Percentiles rank a stretch among this genome's conserved stretches.
phyloP scores from a whole-genome alignment of 1,140 invertebrate genomes.

The Periplaneta americana region DNA sequence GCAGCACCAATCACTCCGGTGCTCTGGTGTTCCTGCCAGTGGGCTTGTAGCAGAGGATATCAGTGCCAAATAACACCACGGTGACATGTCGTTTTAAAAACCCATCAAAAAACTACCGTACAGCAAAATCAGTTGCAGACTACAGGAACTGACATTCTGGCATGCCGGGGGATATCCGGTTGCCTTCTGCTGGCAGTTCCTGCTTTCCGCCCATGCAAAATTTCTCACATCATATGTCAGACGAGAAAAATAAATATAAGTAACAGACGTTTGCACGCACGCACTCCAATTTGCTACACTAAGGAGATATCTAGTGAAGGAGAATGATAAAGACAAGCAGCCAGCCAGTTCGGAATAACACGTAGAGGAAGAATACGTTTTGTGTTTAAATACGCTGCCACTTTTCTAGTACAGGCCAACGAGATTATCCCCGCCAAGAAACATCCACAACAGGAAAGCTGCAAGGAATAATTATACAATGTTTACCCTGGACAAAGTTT shows the following conservation, averaged over 20 bases:
- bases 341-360: conserved; percentile 18
- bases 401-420: conserved; percentile 19
- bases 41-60: conserved; percentile 1
- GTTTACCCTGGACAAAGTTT: conserved; percentile 16
- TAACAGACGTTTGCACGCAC: conserved; percentile 14
- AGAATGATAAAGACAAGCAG: conserved; percentile 17
- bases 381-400: conserved; percentile 18
- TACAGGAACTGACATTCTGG: conserved; percentile 6
- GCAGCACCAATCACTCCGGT: neutral
- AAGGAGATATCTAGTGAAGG: conserved; percentile 17
- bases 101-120: conserved; percentile 18
- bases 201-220: conserved; percentile 13
- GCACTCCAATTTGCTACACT: conserved; percentile 20
- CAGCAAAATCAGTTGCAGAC: conserved; percentile 14
- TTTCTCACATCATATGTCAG: conserved; percentile 10
- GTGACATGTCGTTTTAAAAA: conserved; percentile 14
- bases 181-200: neutral
- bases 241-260: conserved; percentile 12
- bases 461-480: conserved; percentile 19
- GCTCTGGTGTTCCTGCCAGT: conserved; percentile 7
- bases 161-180: neutral
- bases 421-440: conserved; percentile 17
- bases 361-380: conserved; percentile 20
- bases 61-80: conserved; percentile 14
- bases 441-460: conserved; percentile 21